Conservation (phyloP, 2,888 invertebrate genomes). For the Ochlodes sylvanus region DNA sequence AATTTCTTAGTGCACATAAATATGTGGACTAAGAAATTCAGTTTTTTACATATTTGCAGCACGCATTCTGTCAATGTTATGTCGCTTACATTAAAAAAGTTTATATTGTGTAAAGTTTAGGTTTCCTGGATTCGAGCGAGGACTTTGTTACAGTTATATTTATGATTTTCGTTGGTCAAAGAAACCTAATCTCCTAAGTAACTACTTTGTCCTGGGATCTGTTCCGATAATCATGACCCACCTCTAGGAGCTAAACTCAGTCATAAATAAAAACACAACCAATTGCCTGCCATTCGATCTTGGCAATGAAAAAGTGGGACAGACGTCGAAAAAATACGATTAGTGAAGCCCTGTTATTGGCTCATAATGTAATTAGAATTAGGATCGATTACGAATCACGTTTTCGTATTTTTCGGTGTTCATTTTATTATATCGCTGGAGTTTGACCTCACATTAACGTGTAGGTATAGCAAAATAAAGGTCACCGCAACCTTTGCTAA, state of each 20-base stretch:
- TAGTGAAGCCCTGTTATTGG: conserved; percentile 33
- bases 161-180: too few relatives aligned
- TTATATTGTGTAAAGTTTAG: too few relatives aligned
- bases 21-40: too few relatives aligned
- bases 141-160: too few relatives aligned
- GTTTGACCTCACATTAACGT: neutral
- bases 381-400: conserved; percentile 32
- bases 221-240: too few relatives aligned
- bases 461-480: neutral
- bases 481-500: neutral
- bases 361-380: conserved; percentile 30
- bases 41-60: too few relatives aligned
- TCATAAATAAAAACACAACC: conserved; percentile 30
- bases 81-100: too few relatives aligned
- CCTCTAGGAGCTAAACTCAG: neutral
- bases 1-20: too few relatives aligned
- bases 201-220: too few relatives aligned
- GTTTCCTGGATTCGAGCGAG: too few relatives aligned
- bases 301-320: conserved; percentile 36
- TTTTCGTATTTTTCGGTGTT: conserved; percentile 21
- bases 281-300: conserved; percentile 29
- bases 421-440: neutral
- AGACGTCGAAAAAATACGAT: conserved; percentile 30
- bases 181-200: too few relatives aligned
- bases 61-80: too few relatives aligned